These are phyloP conservation scores for Cecidostiba fungosa DNA, from an alignment of 2,888 invertebrate genomes.

Conservation along the genomic window DNA sequence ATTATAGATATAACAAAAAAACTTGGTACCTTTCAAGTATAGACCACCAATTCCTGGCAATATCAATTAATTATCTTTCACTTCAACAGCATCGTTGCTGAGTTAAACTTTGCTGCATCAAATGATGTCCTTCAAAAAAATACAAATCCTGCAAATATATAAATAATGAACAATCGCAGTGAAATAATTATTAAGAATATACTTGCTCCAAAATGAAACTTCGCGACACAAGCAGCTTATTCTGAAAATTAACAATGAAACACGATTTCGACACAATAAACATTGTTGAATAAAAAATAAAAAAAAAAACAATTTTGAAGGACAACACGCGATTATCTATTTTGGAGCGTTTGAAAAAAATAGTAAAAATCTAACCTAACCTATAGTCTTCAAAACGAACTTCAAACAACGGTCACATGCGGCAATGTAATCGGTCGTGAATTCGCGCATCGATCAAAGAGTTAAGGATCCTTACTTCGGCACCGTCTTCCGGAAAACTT, in stretches of 20 bases:
- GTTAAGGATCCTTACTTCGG: conserved; percentile 5
- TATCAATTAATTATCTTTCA: not conserved
- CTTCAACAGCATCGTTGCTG: not conserved
- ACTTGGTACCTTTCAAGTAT: not conserved
- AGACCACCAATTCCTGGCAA: not conserved
- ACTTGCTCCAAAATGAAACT: conserved; percentile 3
- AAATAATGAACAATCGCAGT: not conserved
- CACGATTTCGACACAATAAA: not conserved
- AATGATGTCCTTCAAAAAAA: not conserved
- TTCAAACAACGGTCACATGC: conserved; percentile 18
- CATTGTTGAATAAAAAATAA: not conserved
- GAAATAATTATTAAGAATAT: not conserved
- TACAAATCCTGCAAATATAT: not conserved
- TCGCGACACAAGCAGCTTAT: not conserved
- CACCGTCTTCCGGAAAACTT: not conserved
- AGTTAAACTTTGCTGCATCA: not conserved
- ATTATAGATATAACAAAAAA: not conserved
- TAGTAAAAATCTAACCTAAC: conserved; percentile 53
- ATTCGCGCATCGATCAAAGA: conserved; percentile 4
- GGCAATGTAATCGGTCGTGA: conserved; percentile 3
- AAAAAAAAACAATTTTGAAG: not conserved
- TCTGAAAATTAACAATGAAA: not conserved
- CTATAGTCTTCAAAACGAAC: not conserved
- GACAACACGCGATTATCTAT: conserved; percentile 16
- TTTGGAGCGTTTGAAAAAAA: conserved; percentile 29